A percentile compares a stretch with the other conserved stretches of the same genome.
These are phyloP conservation scores for Leptopilina myrica DNA, from an alignment of 2,888 invertebrate genomes.

Conservation along the genomic window DNA sequence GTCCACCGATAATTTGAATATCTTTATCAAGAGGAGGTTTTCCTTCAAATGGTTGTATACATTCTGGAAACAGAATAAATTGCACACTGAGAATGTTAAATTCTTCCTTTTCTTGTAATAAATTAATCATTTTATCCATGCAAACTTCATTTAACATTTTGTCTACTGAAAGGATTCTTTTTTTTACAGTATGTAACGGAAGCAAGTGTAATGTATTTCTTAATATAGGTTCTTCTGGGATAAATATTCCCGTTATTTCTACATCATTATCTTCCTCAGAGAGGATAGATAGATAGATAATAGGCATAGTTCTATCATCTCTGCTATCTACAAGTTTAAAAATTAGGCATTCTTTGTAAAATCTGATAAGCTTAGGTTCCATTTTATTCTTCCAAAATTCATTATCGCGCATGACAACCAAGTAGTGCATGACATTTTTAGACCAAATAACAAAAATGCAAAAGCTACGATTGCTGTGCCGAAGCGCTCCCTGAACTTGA, in stretches of 20 bases:
- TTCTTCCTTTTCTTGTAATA: background rate
- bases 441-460: slow-evolving; percentile 43
- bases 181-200: no score
- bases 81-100: background rate
- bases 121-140: background rate
- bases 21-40: background rate
- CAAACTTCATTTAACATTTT: background rate
- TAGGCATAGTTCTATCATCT: no score
- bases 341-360: slow-evolving; percentile 56
- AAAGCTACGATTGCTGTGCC: slow-evolving; percentile 53
- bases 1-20: background rate
- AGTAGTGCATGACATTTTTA: background rate
- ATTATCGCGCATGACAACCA: background rate
- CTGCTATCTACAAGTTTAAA: slow-evolving; percentile 59
- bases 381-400: slow-evolving; percentile 43
- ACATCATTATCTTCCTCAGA: no score
- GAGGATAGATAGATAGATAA: no score
- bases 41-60: background rate
- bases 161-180: no score
- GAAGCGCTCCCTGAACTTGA: slow-evolving; percentile 46
- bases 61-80: background rate
- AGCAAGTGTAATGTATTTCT: no score
- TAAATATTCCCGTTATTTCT: no score
- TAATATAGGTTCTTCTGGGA: background rate
- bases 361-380: slow-evolving; percentile 46